Base-by-base conservation (phyloP, 2,888 invertebrate genomes). In the Microplitis manilae region DNA sequence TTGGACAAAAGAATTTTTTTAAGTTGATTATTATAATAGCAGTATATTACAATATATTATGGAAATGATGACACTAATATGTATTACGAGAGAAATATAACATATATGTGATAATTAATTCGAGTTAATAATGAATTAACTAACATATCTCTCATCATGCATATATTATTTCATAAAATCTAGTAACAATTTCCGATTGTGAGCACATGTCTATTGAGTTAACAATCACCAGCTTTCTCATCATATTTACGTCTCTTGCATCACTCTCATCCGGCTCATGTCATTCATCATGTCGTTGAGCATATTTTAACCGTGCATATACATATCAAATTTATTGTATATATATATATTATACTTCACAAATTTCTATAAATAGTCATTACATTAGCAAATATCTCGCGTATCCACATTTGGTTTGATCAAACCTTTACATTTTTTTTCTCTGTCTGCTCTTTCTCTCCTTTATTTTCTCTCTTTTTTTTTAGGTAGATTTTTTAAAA, bases 161-260 rank as follows among this genome's bases (percentile, higher is more conserved):
- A 50, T 50, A 50, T 50, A 50, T 50, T 50, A 50, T 50, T 50
- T 50, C 50, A 50, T 50, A 13, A 50, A 50, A 50, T 50, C 50
- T 9, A 50, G 50, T 65, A 65, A 65, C 38, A 8, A 65, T 65
- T 30, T 50, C 50, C 50, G 38, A 65, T 38, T 65, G 38, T 30
- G 65, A 13, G 20, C 65, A 65, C 65, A 65, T 65, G 13, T 65
- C 38, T 65, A 20, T 30, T 65, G 65, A 65, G 20, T 65, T 30
- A 65, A 65, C 65, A 65, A 65, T 65, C 65, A 65, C 30, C 65
- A 65, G 65, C 20, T 65, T 65, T 65, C 65, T 65, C 65, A 65
- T 65, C 65, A 65, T 30, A 65, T 65, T 65, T 38, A 38, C 20
- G 65, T 20, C 38, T 65, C 65, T 65, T 65, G 65, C 65, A 38